Base-by-base conservation (phyloP, 1,140 invertebrate genomes). In the Orius laevigatus region DNA sequence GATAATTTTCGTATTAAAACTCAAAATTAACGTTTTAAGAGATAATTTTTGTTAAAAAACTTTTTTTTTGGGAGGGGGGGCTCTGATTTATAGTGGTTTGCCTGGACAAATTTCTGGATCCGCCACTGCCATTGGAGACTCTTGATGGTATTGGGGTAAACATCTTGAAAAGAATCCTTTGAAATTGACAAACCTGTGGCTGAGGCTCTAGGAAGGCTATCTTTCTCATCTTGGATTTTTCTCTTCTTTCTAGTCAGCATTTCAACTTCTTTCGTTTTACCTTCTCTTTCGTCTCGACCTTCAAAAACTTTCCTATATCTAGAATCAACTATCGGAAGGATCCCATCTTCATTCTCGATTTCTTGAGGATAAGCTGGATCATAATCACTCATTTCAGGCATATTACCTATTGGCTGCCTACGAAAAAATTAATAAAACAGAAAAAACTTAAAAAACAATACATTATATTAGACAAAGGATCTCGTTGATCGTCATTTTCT, bases 181-280 rank as follows among this genome's bases (percentile, higher is more conserved):
- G 66, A 54, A 11, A 65, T 51, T 50, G 64, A 60, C 15, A 66
- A 64, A 25, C 63, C 64, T 19, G 63, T 63, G 19, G 64, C 58
- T 53, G 35, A 36, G 10, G 45, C 49, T 31, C 43, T 19, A 9
- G 49, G 49, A 14, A 51, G 36, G 40, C 12, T 16, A 25, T 12
- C 16, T 31, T 43, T 34, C 16, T 40, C 25, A 9, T 46, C 18
- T 18, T 38, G 11, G 11, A 15, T 16, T 8, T n/a, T 12, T 14
- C 40, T 42, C 25, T 35, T 47, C 34, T 20, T 34, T 34, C 38
- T 25, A 14, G 11, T 36, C n/a, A n/a, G n/a, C n/a, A n/a, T n/a
- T n/a, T n/a, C n/a, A n/a, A n/a, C n/a, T n/a, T n/a, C n/a, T n/a
- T n/a, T n/a, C n/a, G n/a, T n/a, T n/a, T n/a, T n/a, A n/a, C n/a